Percentiles rank a stretch among this genome's conserved stretches.
These are phyloP conservation scores for Montipora sp. DNA, from an alignment of 64 coral and sea anemone genomes.

Conservation along the genomic window DNA sequence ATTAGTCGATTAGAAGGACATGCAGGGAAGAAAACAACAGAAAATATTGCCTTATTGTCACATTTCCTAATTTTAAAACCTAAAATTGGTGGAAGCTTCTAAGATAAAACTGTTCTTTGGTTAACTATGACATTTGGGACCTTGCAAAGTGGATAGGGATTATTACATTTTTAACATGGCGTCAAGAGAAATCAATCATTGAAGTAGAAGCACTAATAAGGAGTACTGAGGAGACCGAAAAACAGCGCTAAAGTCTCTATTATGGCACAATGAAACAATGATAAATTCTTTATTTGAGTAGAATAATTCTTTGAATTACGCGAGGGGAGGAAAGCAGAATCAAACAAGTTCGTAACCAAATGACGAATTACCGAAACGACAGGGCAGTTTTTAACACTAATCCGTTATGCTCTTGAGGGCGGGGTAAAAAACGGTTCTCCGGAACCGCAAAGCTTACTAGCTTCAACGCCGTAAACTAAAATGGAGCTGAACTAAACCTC, in stretches of 20 bases:
- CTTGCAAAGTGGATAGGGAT: constrained; percentile 31
- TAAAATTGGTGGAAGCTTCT: background rate
- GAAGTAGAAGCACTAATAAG: background rate
- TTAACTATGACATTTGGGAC: constrained; percentile 57
- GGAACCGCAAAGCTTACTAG: too few relatives aligned
- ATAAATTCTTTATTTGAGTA: too few relatives aligned
- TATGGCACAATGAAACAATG: too few relatives aligned
- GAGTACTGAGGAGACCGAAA: background rate
- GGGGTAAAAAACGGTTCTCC: too few relatives aligned
- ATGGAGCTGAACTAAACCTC: too few relatives aligned
- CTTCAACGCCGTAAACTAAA: too few relatives aligned
- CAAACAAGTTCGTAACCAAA: too few relatives aligned
- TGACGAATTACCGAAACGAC: too few relatives aligned
- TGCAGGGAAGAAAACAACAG: background rate
- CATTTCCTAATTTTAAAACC: background rate
- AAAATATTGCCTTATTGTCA: background rate
- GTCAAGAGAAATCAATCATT: constrained; percentile 35
- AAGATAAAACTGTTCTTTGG: constrained; percentile 9
- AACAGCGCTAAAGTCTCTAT: background rate
- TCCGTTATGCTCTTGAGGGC: too few relatives aligned
- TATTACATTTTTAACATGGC: constrained; percentile 91
- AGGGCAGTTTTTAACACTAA: too few relatives aligned
- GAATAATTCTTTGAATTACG: too few relatives aligned
- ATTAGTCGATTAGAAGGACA: background rate
- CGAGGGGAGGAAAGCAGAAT: too few relatives aligned